These are phyloP conservation scores for Hemicordylus capensis DNA, from an alignment of 2,113 vertebrate species.

Conservation along the genomic window DNA sequence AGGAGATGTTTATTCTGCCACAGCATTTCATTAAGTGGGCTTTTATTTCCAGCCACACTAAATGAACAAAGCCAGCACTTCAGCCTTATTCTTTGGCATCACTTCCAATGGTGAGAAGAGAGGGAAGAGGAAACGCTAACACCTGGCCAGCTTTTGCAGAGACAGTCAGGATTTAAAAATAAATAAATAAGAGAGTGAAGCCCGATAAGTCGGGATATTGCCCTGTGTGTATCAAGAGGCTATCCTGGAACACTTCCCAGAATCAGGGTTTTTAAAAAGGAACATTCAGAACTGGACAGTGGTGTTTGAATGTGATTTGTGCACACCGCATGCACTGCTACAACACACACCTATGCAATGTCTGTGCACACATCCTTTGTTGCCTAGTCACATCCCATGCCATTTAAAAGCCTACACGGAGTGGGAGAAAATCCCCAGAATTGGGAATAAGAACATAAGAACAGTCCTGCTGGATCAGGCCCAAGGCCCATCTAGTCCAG, in stretches of 20 bases:
- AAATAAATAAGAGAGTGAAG: background rate
- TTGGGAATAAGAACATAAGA: too few species aligned
- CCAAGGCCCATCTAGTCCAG: too few species aligned
- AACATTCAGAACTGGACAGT: too few species aligned
- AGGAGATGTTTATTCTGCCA: conserved; percentile 9
- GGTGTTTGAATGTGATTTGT: too few species aligned
- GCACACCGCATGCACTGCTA: too few species aligned
- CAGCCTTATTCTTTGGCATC: background rate
- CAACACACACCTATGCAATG: too few species aligned
- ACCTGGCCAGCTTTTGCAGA: background rate
- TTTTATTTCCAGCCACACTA: conserved; percentile 14
- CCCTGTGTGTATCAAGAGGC: background rate
- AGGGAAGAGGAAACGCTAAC: background rate
- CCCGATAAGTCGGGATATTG: background rate
- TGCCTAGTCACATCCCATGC: too few species aligned
- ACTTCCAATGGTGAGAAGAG: background rate
- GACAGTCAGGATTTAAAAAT: background rate
- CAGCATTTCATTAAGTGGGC: background rate
- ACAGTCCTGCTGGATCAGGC: too few species aligned
- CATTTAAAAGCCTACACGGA: too few species aligned
- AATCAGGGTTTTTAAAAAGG: too few species aligned
- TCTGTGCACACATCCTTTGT: too few species aligned
- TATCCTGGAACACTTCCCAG: background rate
- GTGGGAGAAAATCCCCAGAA: too few species aligned
- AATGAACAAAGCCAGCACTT: background rate